Evolutionary conservation across 2,113 vertebrate genomes (phyloP), one percentile per base, ranked within the genome.

Genomic region (Camelus bactrianus): DNA sequence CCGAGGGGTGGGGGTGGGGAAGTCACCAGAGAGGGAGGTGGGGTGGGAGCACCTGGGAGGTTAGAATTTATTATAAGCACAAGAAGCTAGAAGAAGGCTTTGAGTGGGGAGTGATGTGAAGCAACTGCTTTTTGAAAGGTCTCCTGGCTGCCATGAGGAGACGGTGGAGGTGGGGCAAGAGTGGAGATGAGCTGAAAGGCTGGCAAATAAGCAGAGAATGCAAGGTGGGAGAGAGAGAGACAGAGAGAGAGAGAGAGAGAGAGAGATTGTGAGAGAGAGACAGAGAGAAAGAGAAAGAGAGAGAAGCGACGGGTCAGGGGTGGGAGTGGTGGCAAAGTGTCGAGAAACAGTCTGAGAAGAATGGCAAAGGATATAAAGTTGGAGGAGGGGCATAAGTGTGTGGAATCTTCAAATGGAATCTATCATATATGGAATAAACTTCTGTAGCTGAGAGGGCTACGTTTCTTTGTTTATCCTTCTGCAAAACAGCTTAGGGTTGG

Each of bases 1-100:
- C 32, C 8, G 2, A 2, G 7, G 10, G 6, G 4, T n/a, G 1
- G 5, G 48, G 48, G 2, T 1, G n/a, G 26, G 1, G 22, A 42
- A 26, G 14, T 24, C 28, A 8, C 50, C 9, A 17, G 46, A 65
- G 62, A 48, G 26, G 17, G 17, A 46, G 60, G 32, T 6, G 60
- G 48, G 28, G 28, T 22, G 9, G 50, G 46, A n/a, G 26, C n/a
- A 15, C 15, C 4, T 1, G 10, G 32, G 42, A 54, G 13, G 38
- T 65, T 35, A 52, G 70, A 32, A 35, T 67, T 81, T 42, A 24
- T 35, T 52, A 0, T 56, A n/a, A 62, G 10, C 77, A 13, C 32
- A 14, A 12, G 38, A 84, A 91, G 50, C 24, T 46, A 75, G 22
- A 48, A 69, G 54, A 46, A 89, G 84, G 15, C 69, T 73, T 79